phyloP scores from a whole-genome alignment of 2,797 vertebrate species.

The Siniperca scherzeri region DNA sequence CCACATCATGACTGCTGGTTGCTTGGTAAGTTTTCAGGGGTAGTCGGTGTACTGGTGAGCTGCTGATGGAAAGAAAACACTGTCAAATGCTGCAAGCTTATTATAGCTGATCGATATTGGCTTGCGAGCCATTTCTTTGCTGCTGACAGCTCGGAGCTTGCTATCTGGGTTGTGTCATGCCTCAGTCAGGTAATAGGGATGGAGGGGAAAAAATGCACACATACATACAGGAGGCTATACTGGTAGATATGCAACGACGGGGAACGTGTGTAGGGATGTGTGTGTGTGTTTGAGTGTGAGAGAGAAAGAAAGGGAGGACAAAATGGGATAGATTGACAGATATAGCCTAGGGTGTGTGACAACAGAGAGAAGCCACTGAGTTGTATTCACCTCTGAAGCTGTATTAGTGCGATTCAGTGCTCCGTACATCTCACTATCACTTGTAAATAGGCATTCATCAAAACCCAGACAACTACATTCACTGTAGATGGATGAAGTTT shows the following conservation, averaged over 20 bases:
- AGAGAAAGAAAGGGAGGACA: neutral
- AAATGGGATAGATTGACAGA: slow-evolving; percentile 55
- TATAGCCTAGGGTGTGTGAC: slow-evolving; percentile 35
- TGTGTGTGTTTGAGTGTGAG: slow-evolving; percentile 2
- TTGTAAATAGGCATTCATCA: slow-evolving; percentile 24
- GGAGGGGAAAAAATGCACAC: slow-evolving; percentile 23
- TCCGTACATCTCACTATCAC: slow-evolving; percentile 4
- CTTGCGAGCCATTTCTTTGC: slow-evolving; percentile 62
- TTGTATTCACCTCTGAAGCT: slow-evolving; percentile 48
- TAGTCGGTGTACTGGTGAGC: slow-evolving; percentile 32
- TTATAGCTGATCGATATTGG: slow-evolving; percentile 81
- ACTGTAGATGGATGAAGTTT: slow-evolving; percentile 7
- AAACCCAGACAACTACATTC: neutral
- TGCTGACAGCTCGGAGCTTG: slow-evolving; percentile 67
- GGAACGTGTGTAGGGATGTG: neutral
- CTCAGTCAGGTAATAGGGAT: slow-evolving; percentile 71
- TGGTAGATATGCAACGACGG: slow-evolving; percentile 38
- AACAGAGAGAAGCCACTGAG: slow-evolving; percentile 33
- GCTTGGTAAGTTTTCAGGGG: slow-evolving; percentile 17
- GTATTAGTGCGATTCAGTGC: slow-evolving; percentile 11
- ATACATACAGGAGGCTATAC: slow-evolving; percentile 23
- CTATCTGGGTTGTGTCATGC: slow-evolving; percentile 74
- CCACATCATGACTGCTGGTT: slow-evolving; percentile 25
- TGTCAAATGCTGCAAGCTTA: slow-evolving; percentile 74
- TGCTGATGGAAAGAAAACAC: slow-evolving; percentile 61